These are phyloP conservation scores for Cryptus armator DNA, from an alignment of 2,888 invertebrate genomes.

Conservation along the genomic window DNA sequence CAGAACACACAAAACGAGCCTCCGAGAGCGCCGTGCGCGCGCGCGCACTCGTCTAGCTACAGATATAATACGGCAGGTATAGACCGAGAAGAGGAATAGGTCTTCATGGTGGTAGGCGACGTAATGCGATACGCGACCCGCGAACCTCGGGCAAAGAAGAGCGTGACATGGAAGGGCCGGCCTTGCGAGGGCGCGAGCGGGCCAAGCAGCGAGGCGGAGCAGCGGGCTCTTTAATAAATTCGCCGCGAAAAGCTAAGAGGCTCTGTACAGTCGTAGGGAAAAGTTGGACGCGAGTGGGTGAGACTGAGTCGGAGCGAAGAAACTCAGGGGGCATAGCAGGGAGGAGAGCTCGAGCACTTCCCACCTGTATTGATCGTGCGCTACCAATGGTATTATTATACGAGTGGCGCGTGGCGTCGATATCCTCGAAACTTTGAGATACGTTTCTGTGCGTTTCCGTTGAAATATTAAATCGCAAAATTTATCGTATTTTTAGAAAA, in stretches of 20 bases:
- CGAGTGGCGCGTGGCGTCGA: constrained; percentile 75
- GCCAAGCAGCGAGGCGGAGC: constrained; percentile 14
- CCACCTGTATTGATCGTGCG: constrained; percentile 78
- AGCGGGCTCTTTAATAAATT: constrained; percentile 60
- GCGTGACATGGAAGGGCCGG: constrained; percentile 9
- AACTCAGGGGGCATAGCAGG: constrained; percentile 28
- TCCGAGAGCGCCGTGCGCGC: background rate
- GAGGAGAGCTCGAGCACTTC: constrained; percentile 59
- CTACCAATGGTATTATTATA: constrained; percentile 77
- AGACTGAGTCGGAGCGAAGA: constrained; percentile 46
- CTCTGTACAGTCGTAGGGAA: constrained; percentile 44
- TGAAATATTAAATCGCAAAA: background rate
- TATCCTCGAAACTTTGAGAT: constrained; percentile 68
- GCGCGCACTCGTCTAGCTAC: background rate
- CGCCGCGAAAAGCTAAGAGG: constrained; percentile 47
- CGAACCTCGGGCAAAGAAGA: constrained; percentile 15
- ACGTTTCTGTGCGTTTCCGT: background rate
- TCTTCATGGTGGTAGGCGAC: background rate
- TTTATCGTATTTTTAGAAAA: background rate
- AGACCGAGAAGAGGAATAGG: background rate
- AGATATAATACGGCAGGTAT: background rate
- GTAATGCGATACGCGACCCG: constrained; percentile 2
- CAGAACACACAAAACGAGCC: background rate
- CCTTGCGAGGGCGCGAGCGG: constrained; percentile 16
- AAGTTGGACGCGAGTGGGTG: constrained; percentile 44